phyloP scores from a whole-genome alignment of 2,888 invertebrate genomes.

The Lepetodrilus schrolli region DNA sequence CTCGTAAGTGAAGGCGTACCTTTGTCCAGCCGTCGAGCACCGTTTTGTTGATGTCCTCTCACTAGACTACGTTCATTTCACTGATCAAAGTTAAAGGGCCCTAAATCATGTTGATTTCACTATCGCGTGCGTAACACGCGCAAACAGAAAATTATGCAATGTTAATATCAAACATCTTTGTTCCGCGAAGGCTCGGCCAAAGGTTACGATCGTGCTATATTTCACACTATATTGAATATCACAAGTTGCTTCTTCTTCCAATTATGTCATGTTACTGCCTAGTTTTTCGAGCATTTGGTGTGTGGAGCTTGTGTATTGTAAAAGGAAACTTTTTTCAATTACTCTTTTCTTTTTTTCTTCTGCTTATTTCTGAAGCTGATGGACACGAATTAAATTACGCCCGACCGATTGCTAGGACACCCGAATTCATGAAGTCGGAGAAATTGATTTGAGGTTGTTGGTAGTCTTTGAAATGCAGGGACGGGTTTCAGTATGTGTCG shows the following conservation, averaged over 20 bases:
- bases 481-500: neutral
- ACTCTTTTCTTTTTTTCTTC: neutral
- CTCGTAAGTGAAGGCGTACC: too few species aligned
- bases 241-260: neutral
- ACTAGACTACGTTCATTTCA: neutral
- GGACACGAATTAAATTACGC: slow-evolving; percentile 1
- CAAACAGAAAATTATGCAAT: neutral
- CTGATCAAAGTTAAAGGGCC: neutral
- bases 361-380: neutral
- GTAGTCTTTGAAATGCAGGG: neutral
- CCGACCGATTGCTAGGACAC: slow-evolving; percentile 3
- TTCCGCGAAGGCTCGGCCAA: neutral
- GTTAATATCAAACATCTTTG: neutral
- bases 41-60: neutral
- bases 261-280: neutral
- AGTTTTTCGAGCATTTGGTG: neutral
- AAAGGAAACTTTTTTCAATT: neutral
- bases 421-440: slow-evolving; percentile 9
- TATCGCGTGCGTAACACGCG: neutral
- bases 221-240: neutral
- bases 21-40: too few species aligned
- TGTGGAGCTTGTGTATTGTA: neutral
- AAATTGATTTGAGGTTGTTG: slow-evolving; percentile 8
- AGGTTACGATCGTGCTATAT: neutral
- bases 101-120: slow-evolving; percentile 21